Evolutionary conservation across 1,140 invertebrate genomes (phyloP), one percentile per base, ranked within the genome.

Genomic region (Diorhabda carinulata): DNA sequence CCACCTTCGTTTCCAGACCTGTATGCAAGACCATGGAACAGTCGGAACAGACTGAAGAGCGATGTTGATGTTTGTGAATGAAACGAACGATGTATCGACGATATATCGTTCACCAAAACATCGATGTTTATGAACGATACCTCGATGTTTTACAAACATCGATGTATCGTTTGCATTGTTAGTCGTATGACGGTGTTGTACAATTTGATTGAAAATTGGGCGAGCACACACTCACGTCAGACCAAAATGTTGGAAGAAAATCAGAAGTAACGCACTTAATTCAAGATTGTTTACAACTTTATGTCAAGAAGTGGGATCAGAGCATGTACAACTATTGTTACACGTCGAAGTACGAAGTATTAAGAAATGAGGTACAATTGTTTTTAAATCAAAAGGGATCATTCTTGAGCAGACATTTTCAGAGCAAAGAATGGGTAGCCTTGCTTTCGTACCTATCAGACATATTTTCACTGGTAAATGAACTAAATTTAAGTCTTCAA

Each of bases 401-500:
- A 52, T n/a, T 58, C 43, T 58, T 61, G 9, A 52, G 61, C 41
- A 25, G 61, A 60, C 61, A 10, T 57, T 42, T 67, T 61, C 43
- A 67, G 58, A 61, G 58, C 40, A 9, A 67, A 67, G 58, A 67
- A 43, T 67, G 40, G 60, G 57, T 67, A 67, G 57, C 60, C 43
- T 57, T 25, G 45, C 66, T 67, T 10, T 57, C 66, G 10, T 67
- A 67, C 66, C 61, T 67, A 61, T 41, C 66, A 10, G 60, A 67
- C 61, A 61, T 67, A 10, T 67, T 67, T 67, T 9, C 41, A 52
- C 66, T 61, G 43, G 60, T 67, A 47, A 67, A 67, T 42, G 66
- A 67, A 56, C 25, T 67, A 43, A 67, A 67, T 42, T 42, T 60
- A 25, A 40, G 10, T 67, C 66, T 67, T 67, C 66, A 67, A 41